These are phyloP conservation scores for Craseonycteris thonglongyai DNA, from an alignment of 2,113 vertebrate genomes.

Conservation along the genomic window DNA sequence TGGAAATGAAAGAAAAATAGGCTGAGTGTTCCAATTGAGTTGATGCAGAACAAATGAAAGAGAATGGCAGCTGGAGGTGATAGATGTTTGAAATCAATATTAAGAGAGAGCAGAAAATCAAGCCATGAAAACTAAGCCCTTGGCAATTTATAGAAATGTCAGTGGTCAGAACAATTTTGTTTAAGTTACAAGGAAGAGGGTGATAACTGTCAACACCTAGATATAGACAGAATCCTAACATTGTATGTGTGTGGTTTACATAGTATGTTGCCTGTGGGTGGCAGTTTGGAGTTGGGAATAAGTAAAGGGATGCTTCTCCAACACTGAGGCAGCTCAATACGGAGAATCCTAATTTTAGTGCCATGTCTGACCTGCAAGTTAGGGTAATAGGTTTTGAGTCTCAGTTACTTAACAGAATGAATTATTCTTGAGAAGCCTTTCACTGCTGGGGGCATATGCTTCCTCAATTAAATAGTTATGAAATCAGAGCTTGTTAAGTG, in stretches of 20 bases:
- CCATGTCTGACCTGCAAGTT: neutral
- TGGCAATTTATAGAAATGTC: neutral
- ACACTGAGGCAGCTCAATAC: neutral
- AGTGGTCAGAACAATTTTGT: neutral
- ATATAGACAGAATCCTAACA: neutral
- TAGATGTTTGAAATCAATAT: neutral
- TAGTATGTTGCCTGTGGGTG: neutral
- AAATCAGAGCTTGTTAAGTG: neutral
- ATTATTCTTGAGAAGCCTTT: neutral
- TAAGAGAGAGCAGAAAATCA: neutral
- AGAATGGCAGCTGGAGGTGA: neutral
- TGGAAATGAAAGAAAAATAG: neutral
- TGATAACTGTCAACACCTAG: neutral
- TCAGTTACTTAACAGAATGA: neutral
- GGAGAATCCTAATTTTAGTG: neutral
- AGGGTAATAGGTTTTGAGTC: neutral
- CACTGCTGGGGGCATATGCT: neutral
- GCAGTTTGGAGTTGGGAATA: neutral
- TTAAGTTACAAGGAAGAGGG: neutral
- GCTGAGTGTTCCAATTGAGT: neutral
- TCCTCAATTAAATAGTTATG: neutral
- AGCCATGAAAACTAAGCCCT: neutral
- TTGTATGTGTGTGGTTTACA: neutral
- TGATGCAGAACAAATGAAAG: neutral
- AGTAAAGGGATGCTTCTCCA: neutral